phyloP scores from a whole-genome alignment of 2,888 invertebrate species.

The Drosophila multiciliata region DNA sequence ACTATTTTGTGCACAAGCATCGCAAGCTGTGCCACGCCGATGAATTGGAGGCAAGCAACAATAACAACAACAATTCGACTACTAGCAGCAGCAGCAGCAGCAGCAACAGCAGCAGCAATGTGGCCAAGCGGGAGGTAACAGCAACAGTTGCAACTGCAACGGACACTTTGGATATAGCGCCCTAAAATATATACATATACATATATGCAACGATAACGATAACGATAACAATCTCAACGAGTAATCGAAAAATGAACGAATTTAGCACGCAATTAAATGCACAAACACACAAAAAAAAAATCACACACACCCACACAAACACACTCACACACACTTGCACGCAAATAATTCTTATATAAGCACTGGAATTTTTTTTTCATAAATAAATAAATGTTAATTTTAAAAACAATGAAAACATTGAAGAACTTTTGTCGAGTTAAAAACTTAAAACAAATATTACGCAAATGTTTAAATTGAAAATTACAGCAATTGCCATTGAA shows the following conservation, averaged over 20 bases:
- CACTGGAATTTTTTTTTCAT: conserved; percentile 51
- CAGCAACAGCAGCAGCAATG: conserved; percentile 25
- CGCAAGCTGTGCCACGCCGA: conserved; percentile 92
- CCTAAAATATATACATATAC: conserved; percentile 13
- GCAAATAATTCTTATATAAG: conserved; percentile 9
- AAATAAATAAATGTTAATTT: conserved; percentile 37
- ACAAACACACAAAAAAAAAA: conserved; percentile 21
- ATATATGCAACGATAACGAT: conserved; percentile 23
- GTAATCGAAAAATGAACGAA: conserved; percentile 54
- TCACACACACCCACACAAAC: conserved; percentile 12
- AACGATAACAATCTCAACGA: not conserved
- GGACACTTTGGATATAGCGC: conserved; percentile 15
- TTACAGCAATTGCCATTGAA: not conserved
- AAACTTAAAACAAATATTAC: no score
- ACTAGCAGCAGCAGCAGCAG: conserved; percentile 26
- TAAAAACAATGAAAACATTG: not conserved
- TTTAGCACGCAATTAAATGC: conserved; percentile 50
- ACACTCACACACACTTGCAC: conserved; percentile 11
- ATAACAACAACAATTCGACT: conserved; percentile 20
- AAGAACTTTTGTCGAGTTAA: conserved; percentile 2
- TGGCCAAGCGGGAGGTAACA: conserved; percentile 21
- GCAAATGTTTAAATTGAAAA: no score
- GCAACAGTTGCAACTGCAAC: conserved; percentile 18
- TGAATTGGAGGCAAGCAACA: conserved; percentile 73
- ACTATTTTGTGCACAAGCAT: conserved; percentile 97